Percentiles rank a stretch among this genome's conserved stretches.
These are phyloP conservation scores for Notolabrus celidotus DNA, from an alignment of 2,797 vertebrate genomes.

Conservation along the genomic window DNA sequence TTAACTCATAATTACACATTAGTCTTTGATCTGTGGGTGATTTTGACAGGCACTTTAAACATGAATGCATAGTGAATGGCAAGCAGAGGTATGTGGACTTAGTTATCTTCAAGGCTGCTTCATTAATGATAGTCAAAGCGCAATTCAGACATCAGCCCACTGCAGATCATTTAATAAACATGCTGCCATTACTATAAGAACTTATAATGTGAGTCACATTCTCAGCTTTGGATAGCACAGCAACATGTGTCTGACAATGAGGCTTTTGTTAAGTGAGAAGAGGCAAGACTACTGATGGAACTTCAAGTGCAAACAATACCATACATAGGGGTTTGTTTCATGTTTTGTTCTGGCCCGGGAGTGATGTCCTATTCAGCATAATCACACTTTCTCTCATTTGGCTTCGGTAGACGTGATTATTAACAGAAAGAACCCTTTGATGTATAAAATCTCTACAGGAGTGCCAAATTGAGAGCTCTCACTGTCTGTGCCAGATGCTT, in stretches of 20 bases:
- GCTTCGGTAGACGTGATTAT: conserved; percentile 32
- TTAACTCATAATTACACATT: conserved; percentile 3
- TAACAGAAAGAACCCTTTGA: conserved; percentile 27
- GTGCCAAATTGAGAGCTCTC: conserved; percentile 54
- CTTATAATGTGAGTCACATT: conserved; percentile 31
- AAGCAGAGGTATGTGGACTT: conserved; percentile 55
- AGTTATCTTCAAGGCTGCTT: conserved; percentile 20
- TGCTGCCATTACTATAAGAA: conserved; percentile 49
- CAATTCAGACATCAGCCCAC: conserved; percentile 41
- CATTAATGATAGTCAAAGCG: conserved; percentile 20
- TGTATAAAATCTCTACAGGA: conserved; percentile 36
- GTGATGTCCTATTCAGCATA: conserved; percentile 1
- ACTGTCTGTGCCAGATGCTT: conserved; percentile 70
- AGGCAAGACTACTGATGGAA: conserved; percentile 23
- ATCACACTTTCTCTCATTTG: conserved; percentile 17
- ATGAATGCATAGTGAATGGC: conserved; percentile 58
- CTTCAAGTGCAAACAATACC: conserved; percentile 28
- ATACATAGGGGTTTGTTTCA: background rate
- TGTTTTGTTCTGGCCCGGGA: conserved; percentile 1
- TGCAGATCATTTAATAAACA: conserved; percentile 61
- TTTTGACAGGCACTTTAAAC: conserved; percentile 63
- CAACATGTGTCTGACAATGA: conserved; percentile 52
- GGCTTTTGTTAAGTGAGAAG: conserved; percentile 43
- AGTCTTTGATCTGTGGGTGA: conserved; percentile 44
- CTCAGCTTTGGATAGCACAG: conserved; percentile 32